These are phyloP conservation scores for Cryptosula pallasiana DNA, from an alignment of 2,888 invertebrate genomes.

Conservation along the genomic window DNA sequence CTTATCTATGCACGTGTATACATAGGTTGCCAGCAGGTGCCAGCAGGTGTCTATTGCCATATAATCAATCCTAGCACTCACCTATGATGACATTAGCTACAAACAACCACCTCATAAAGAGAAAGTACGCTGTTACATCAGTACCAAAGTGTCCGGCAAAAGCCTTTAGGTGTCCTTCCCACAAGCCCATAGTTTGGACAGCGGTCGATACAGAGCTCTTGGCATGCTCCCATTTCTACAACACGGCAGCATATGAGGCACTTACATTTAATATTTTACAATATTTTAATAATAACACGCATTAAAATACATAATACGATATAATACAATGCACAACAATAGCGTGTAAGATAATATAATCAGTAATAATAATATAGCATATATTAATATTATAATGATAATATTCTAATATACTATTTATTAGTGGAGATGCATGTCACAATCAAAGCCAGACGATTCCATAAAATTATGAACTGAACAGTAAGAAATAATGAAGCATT, in stretches of 20 bases:
- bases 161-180: conserved; percentile 22
- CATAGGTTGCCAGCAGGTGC: too few species aligned
- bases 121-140: conserved; percentile 73
- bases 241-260: not conserved
- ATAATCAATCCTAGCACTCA: too few species aligned
- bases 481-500: too few species aligned
- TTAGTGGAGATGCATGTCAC: too few species aligned
- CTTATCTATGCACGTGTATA: too few species aligned
- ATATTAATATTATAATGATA: too few species aligned
- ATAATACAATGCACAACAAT: not conserved
- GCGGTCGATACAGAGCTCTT: not conserved
- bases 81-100: conserved; percentile 23
- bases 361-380: not conserved
- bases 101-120: conserved; percentile 35
- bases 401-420: too few species aligned
- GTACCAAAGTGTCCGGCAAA: conserved; percentile 76
- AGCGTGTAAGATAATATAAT: not conserved
- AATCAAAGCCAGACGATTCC: too few species aligned
- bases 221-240: conserved; percentile 13
- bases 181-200: conserved; percentile 14
- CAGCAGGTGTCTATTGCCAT: too few species aligned
- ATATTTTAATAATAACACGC: not conserved
- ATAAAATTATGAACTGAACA: too few species aligned
- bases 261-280: too few species aligned
- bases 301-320: not conserved